A percentile compares a stretch with the other conserved stretches of the same genome.
phyloP scores from a whole-genome alignment of 1,140 invertebrate species.

The Drosophila nigromelanica region DNA sequence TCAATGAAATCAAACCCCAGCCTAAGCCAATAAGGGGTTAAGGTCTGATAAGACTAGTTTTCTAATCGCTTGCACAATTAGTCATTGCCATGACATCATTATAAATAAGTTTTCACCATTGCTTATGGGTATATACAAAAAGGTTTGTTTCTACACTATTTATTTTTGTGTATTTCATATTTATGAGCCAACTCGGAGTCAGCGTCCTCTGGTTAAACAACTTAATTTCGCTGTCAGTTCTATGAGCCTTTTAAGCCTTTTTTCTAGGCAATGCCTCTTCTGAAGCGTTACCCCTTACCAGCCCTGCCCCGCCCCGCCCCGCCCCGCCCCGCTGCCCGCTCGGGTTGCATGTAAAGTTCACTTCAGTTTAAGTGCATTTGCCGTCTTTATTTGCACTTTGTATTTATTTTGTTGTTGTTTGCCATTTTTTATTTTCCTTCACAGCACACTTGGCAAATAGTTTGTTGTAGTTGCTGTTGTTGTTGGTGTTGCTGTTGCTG shows the following conservation, averaged over 20 bases:
- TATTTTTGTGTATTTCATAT: not conserved
- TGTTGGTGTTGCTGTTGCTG: slow-evolving; percentile 34
- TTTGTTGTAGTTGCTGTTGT: slow-evolving; percentile 13
- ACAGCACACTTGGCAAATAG: slow-evolving; percentile 36
- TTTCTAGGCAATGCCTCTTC: slow-evolving; percentile 33
- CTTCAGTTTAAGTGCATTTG: slow-evolving; percentile 79
- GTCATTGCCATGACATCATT: slow-evolving; percentile 25
- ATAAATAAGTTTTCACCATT: slow-evolving; percentile 10
- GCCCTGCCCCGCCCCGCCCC: not conserved
- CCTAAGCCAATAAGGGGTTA: not conserved
- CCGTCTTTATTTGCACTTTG: slow-evolving; percentile 76
- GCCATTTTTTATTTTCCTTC: slow-evolving; percentile 47
- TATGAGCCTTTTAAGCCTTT: slow-evolving; percentile 34
- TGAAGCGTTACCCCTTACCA: not conserved
- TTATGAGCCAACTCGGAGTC: slow-evolving; percentile 23
- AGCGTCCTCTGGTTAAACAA: slow-evolving; percentile 36
- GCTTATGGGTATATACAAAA: no score
- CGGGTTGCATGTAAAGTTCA: slow-evolving; percentile 53
- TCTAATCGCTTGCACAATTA: slow-evolving; percentile 2
- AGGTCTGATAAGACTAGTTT: slow-evolving; percentile 17
- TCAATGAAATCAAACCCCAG: not conserved
- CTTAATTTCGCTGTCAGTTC: slow-evolving; percentile 49
- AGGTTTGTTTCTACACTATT: not conserved
- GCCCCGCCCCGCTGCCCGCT: not conserved
- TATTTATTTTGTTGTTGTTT: slow-evolving; percentile 68